phyloP scores from a whole-genome alignment of 2,113 vertebrate species.

The Ranitomeya variabilis region DNA sequence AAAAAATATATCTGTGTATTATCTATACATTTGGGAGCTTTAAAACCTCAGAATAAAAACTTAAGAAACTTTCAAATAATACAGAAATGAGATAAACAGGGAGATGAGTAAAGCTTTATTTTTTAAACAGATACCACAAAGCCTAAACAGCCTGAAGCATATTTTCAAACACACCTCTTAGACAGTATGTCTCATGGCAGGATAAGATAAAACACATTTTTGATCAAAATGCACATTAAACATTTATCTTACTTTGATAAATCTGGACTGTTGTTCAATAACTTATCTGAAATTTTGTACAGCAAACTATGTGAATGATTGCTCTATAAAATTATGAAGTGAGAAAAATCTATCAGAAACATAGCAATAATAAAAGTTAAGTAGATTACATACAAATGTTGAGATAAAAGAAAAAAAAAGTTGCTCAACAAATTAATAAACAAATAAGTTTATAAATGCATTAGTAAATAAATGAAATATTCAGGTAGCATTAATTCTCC shows the following conservation, averaged over 20 bases:
- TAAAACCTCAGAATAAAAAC: too few relatives aligned
- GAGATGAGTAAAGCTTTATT: neutral
- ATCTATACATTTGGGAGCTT: too few relatives aligned
- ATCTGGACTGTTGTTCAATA: conserved; percentile 15
- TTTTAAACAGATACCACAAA: neutral
- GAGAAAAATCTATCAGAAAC: conserved; percentile 14
- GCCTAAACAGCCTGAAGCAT: neutral
- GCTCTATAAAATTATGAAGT: conserved; percentile 17
- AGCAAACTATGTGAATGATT: conserved; percentile 26
- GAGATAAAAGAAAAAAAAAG: neutral
- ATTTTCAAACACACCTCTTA: neutral
- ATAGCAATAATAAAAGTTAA: conserved; percentile 27
- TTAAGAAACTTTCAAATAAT: neutral
- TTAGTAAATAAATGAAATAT: neutral
- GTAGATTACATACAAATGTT: neutral
- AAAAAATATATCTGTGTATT: too few relatives aligned
- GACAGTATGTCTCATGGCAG: conserved; percentile 4
- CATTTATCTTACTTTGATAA: conserved; percentile 34
- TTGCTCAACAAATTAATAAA: neutral
- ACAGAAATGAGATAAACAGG: neutral
- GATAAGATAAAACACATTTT: conserved; percentile 28
- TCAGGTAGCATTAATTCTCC: neutral
- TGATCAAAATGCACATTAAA: conserved; percentile 15
- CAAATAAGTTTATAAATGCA: neutral
- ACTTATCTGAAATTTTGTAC: conserved; percentile 27